Evolutionary conservation across 2,888 invertebrate genomes (phyloP).

Genomic region (Chydorus sphaericus): DNA sequence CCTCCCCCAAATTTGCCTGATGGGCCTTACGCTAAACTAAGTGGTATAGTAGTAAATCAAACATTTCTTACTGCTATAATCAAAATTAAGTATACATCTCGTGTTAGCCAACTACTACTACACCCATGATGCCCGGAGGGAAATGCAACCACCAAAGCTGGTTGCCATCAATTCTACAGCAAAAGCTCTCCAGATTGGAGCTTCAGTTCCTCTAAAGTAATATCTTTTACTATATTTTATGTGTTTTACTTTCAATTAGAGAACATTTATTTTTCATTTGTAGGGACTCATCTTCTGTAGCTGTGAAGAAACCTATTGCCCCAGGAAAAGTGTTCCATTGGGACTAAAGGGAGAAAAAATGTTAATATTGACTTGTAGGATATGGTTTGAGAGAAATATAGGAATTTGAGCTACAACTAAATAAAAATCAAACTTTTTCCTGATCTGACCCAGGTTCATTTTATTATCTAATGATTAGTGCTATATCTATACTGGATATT

Average conservation of each 20-base stretch:
- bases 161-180: slow-evolving; percentile 27
- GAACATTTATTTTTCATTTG: background rate
- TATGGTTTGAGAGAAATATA: too few relatives aligned
- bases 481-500: too few relatives aligned
- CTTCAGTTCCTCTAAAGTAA: background rate
- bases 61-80: too few relatives aligned
- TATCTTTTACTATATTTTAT: background rate
- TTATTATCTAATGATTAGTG: too few relatives aligned
- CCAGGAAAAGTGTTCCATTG: slow-evolving; percentile 5
- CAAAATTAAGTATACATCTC: background rate
- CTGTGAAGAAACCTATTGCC: slow-evolving; percentile 7
- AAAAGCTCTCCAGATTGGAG: background rate
- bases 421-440: too few relatives aligned
- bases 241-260: background rate
- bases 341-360: background rate
- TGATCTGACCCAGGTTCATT: too few relatives aligned
- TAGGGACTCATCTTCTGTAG: background rate
- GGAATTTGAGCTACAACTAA: too few relatives aligned
- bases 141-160: slow-evolving; percentile 50
- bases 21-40: slow-evolving; percentile 61
- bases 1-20: slow-evolving; percentile 66
- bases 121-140: slow-evolving; percentile 63
- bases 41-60: slow-evolving; percentile 30
- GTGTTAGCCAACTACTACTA: slow-evolving; percentile 60
- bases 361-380: too few relatives aligned